Percentiles rank a stretch among this genome's conserved stretches.
phyloP scores from a whole-genome alignment of 2,113 vertebrate genomes.

The Oryzias javanicus region DNA sequence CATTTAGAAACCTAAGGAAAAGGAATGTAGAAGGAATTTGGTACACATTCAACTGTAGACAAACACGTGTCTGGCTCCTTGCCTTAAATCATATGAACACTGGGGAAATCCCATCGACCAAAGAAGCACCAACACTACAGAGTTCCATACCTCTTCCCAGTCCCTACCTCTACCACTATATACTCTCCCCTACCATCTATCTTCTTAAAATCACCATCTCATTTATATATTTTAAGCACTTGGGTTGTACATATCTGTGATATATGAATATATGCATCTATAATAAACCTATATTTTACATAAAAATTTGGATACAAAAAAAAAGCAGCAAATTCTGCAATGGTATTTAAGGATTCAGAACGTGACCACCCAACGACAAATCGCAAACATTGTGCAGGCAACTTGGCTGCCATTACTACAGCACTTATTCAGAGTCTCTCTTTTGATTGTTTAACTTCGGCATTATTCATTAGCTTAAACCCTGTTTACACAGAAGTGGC shows the following conservation, averaged over 20 bases:
- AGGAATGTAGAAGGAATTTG: conserved; percentile 59
- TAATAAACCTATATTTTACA: conserved; percentile 80
- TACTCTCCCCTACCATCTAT: conserved; percentile 40
- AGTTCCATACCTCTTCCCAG: conserved; percentile 75
- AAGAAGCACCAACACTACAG: conserved; percentile 68
- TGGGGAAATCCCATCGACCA: conserved; percentile 74
- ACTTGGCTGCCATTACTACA: conserved; percentile 55
- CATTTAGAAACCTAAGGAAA: conserved; percentile 48
- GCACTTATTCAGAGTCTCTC: conserved; percentile 50
- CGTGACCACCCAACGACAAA: conserved; percentile 49
- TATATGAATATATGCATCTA: conserved; percentile 78
- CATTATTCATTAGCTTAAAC: conserved; percentile 55
- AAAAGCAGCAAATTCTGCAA: conserved; percentile 30
- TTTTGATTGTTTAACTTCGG: conserved; percentile 64
- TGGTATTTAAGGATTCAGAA: conserved; percentile 39
- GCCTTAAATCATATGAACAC: conserved; percentile 65
- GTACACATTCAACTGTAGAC: conserved; percentile 61
- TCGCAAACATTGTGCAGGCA: conserved; percentile 62
- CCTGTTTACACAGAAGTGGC: conserved; percentile 62
- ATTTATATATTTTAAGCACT: conserved; percentile 77
- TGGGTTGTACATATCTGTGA: conserved; percentile 80
- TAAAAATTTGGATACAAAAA: conserved; percentile 68
- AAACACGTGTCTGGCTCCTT: conserved; percentile 55
- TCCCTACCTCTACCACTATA: conserved; percentile 64
- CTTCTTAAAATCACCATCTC: conserved; percentile 56